These are phyloP conservation scores for Hemibagrus guttatus DNA, from an alignment of 2,797 vertebrate species.

Conservation along the genomic window DNA sequence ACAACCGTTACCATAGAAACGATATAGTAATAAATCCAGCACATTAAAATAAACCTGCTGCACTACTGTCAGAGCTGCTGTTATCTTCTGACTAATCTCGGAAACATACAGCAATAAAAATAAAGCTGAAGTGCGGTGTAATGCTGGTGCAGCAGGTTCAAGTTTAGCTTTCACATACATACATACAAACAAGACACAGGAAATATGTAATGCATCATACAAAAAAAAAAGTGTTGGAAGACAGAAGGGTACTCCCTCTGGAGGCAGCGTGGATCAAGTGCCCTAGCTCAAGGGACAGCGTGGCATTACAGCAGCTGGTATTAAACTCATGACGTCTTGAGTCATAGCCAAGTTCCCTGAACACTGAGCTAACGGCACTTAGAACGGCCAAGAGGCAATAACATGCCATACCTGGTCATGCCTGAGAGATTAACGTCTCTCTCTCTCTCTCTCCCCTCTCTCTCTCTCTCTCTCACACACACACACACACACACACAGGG, in stretches of 20 bases:
- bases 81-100: not conserved
- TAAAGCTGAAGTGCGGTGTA: not conserved
- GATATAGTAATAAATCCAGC: not conserved
- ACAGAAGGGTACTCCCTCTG: slow-evolving; percentile 8
- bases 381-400: slow-evolving; percentile 9
- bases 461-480: not conserved
- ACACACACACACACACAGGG: not conserved
- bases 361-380: slow-evolving; percentile 13
- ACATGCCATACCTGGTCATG: slow-evolving; percentile 43
- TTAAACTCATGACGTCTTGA: slow-evolving; percentile 42
- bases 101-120: not conserved
- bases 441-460: not conserved
- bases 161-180: not conserved
- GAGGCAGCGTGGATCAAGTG: slow-evolving; percentile 10
- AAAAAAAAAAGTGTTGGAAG: not conserved
- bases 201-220: not conserved
- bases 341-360: slow-evolving; percentile 21
- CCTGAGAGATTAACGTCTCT: slow-evolving; percentile 31
- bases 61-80: not conserved
- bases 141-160: not conserved
- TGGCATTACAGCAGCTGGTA: slow-evolving; percentile 19
- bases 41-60: not conserved
- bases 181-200: not conserved
- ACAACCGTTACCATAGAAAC: not conserved
- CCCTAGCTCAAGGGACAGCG: slow-evolving; percentile 32